These are phyloP conservation scores for Drosophila emarginata DNA, from an alignment of 2,888 invertebrate genomes.

Conservation along the genomic window DNA sequence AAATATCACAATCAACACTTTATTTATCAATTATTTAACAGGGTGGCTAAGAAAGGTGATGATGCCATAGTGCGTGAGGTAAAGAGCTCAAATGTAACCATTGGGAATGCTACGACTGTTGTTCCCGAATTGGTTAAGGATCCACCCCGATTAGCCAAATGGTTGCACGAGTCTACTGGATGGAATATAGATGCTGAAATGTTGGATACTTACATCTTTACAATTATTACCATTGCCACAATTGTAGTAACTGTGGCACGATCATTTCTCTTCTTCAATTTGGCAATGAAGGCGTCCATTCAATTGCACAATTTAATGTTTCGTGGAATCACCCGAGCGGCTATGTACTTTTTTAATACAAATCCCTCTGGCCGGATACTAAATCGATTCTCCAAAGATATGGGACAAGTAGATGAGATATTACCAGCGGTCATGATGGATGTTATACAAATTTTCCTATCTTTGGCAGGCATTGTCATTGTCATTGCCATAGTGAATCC, in stretches of 20 bases:
- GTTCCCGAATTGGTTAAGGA: conserved; percentile 35
- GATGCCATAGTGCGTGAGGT: conserved; percentile 35
- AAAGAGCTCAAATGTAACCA: conserved; percentile 10
- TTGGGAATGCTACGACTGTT: conserved; percentile 43
- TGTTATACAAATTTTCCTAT: conserved; percentile 88
- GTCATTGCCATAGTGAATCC: conserved; percentile 91
- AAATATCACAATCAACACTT: neutral
- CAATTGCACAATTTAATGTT: conserved; percentile 93
- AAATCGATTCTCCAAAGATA: conserved; percentile 95
- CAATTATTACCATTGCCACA: conserved; percentile 82
- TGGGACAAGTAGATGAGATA: conserved; percentile 85
- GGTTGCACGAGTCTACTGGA: conserved; percentile 58
- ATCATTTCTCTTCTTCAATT: conserved; percentile 83
- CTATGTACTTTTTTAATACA: conserved; percentile 93
- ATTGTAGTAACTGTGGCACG: conserved; percentile 81
- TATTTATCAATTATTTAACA: neutral
- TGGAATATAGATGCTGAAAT: conserved; percentile 65
- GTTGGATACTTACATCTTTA: conserved; percentile 83
- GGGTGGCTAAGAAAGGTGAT: conserved; percentile 67
- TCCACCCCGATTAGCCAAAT: conserved; percentile 42
- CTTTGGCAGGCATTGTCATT: conserved; percentile 90
- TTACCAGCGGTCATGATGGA: conserved; percentile 82
- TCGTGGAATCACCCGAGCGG: conserved; percentile 89
- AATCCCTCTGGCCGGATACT: conserved; percentile 92
- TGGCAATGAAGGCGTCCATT: conserved; percentile 89